These are phyloP conservation scores for Canis aureus DNA, from an alignment of 2,113 vertebrate genomes.

Conservation along the genomic window DNA sequence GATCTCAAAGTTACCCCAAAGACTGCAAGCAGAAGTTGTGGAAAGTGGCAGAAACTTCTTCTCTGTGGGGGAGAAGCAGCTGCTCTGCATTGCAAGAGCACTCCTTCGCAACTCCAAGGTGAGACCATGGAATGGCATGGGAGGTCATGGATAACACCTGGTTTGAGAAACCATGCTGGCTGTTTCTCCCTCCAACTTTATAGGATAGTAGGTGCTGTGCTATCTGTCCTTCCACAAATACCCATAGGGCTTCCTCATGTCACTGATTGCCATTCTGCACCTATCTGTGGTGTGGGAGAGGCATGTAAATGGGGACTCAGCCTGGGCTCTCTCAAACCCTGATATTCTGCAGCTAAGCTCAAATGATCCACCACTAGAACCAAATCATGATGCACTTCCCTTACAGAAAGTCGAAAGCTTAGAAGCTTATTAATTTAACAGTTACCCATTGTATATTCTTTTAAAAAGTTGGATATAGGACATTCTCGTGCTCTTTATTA, in stretches of 20 bases:
- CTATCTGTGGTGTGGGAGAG: rapidly evolving
- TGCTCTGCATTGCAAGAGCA: slow-evolving; percentile 90
- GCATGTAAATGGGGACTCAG: neutral
- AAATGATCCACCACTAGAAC: neutral
- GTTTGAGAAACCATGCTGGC: neutral
- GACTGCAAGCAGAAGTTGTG: slow-evolving; percentile 84
- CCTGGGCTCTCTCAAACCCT: neutral
- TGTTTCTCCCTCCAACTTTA: rapidly evolving
- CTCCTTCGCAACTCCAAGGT: slow-evolving; percentile 91
- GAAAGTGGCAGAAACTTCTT: slow-evolving; percentile 92
- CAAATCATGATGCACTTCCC: neutral
- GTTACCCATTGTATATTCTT: neutral
- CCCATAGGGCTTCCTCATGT: neutral
- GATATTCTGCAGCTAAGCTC: neutral
- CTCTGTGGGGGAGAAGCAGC: slow-evolving; percentile 90
- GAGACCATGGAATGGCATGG: neutral
- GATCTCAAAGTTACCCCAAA: slow-evolving; percentile 85
- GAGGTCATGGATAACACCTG: rapidly evolving
- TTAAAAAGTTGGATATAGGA: neutral
- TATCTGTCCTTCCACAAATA: neutral
- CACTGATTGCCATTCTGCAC: neutral
- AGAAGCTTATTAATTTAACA: neutral
- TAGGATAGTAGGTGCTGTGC: rapidly evolving
- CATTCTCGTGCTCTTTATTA: neutral
- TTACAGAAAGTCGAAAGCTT: neutral